phyloP scores from a whole-genome alignment of 2,797 vertebrate genomes.

The Echeneis naucrates region DNA sequence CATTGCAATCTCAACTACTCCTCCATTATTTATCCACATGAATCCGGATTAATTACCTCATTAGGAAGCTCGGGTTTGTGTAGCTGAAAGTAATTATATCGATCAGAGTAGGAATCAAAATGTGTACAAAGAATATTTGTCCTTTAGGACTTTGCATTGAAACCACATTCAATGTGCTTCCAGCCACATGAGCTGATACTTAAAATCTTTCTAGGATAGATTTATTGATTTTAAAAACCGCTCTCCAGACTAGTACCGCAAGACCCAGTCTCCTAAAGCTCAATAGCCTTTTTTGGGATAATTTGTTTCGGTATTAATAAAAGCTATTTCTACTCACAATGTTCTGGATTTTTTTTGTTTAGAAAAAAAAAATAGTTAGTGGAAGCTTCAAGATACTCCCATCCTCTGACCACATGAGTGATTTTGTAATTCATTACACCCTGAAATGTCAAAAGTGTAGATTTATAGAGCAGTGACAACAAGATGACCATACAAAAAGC shows the following conservation, averaged over 20 bases:
- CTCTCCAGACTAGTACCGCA: background rate
- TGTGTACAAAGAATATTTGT: background rate
- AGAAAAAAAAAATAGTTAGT: constrained; percentile 5
- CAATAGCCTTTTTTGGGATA: background rate
- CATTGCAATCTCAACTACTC: background rate
- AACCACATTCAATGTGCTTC: constrained; percentile 9
- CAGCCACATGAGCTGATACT: background rate
- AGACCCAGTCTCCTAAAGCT: background rate
- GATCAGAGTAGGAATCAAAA: constrained; percentile 15
- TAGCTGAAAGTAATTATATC: constrained; percentile 11
- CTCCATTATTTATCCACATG: background rate
- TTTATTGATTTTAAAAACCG: background rate
- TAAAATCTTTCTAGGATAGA: background rate
- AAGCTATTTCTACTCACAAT: background rate
- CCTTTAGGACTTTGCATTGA: background rate
- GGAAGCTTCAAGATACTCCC: background rate
- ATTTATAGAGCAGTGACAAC: constrained; percentile 23
- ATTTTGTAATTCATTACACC: background rate
- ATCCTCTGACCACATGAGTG: background rate
- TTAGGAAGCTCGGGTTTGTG: background rate
- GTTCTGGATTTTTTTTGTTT: background rate
- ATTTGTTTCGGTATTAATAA: background rate
- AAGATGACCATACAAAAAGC: constrained; percentile 15
- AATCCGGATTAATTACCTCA: background rate
- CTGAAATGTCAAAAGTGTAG: constrained; percentile 3